A percentile compares a stretch with the other conserved stretches of the same genome.
Evolutionary conservation across 2,888 invertebrate genomes (phyloP).

Genomic region (Argyra leucocephala): DNA sequence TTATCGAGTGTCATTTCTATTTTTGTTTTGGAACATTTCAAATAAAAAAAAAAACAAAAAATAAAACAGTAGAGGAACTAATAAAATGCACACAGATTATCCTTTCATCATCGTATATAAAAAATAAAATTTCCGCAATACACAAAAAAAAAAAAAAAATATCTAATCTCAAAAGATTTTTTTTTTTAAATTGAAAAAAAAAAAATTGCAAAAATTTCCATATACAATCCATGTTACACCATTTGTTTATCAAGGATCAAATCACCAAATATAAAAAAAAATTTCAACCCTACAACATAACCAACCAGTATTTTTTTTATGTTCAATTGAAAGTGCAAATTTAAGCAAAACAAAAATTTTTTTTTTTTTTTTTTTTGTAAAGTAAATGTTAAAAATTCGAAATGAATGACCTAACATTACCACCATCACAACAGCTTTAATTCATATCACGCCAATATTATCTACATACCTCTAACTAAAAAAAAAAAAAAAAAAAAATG

Average conservation of each 20-base stretch:
- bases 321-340: too few species aligned
- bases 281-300: too few species aligned
- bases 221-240: not conserved
- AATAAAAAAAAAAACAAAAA: not conserved
- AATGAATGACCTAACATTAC: not conserved
- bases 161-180: not conserved
- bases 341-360: too few species aligned
- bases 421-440: not conserved
- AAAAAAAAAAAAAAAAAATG: too few species aligned
- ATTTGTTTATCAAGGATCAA: constrained; percentile 1
- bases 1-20: not conserved
- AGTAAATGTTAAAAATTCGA: not conserved
- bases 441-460: not conserved
- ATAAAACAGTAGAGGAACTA: not conserved
- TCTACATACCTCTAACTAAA: too few species aligned
- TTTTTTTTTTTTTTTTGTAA: too few species aligned
- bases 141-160: not conserved
- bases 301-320: too few species aligned
- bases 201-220: not conserved
- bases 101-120: not conserved
- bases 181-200: not conserved
- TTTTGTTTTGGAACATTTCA: not conserved
- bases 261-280: not conserved
- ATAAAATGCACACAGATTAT: too few species aligned
- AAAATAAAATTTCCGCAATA: not conserved